Evolutionary conservation across 2,113 vertebrate species (phyloP), one percentile per base, ranked within the genome.

Genomic region (Theristicus caerulescens): DNA sequence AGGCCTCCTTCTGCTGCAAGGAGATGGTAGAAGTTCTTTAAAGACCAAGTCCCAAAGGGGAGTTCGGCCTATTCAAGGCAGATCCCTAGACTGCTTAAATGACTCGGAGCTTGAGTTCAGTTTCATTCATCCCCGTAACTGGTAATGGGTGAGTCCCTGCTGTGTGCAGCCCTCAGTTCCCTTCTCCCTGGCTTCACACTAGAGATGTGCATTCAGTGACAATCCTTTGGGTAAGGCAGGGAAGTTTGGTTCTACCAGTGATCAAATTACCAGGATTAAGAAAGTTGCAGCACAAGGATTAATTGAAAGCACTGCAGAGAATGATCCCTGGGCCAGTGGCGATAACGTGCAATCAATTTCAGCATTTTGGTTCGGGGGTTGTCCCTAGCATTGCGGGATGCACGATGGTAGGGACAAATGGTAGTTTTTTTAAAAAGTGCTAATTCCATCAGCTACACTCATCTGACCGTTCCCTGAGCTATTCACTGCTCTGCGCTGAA

Each of bases 1-100:
- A 99, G 64, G 98, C 79, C 93, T 99, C 99, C 62, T 95, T 98
- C 86, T 99, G 98, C 99, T 99, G 97, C 88, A 97, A 93, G 92
- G 93, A 88, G 93, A 85, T 51, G 34, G 93, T 57, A 91, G 31
- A 91, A 90, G 27, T 62, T 84, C 47, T 83, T 94, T 87, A 91
- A 73, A 93, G 71, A 96, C 21, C 47, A 55, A 40, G 13, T 61
- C 29, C 61, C 40, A 40, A 32, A 13, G 25, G 32, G 42, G 17
- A 57, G 32, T 62, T 77, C 3, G 2, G 25, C 44, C 64, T 82
- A 20, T 66, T 83, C n/a, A 52, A 57, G 52, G 67, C 57, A 82
- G 38, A 82, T 57, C 29, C 51, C 42, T 22, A 14, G 25, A 74
- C 36, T 67, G n/a, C 19, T 84, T 80, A 59, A 76, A 47, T 29